phyloP scores from a whole-genome alignment of 1,140 invertebrate genomes.

The Pseudachorutes palmiensis region DNA sequence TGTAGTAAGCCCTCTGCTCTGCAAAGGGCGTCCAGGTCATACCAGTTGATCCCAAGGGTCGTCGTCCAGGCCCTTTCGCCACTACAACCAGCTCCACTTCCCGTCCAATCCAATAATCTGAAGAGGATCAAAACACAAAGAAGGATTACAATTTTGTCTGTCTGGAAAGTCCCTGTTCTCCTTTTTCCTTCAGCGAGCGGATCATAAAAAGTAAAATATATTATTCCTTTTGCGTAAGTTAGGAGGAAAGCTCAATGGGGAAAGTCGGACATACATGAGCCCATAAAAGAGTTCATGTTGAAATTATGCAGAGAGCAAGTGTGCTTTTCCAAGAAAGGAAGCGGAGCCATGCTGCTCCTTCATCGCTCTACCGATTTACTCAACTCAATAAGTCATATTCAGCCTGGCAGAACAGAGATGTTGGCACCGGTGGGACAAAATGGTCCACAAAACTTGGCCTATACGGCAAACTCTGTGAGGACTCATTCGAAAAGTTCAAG shows the following conservation, averaged over 20 bases:
- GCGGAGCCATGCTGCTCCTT: background rate
- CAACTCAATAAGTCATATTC: background rate
- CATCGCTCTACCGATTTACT: background rate
- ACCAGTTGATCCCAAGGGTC: constrained; percentile 16
- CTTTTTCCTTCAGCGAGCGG: too few relatives aligned
- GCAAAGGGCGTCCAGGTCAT: constrained; percentile 28
- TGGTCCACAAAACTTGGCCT: too few relatives aligned
- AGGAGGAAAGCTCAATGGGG: too few relatives aligned
- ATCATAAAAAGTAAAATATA: too few relatives aligned
- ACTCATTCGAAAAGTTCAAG: too few relatives aligned
- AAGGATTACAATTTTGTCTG: background rate
- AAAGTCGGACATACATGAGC: too few relatives aligned
- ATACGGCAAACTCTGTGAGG: too few relatives aligned
- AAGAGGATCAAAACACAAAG: background rate
- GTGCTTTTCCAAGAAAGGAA: background rate
- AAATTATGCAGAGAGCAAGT: background rate
- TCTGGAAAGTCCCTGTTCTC: too few relatives aligned
- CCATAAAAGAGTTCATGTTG: too few relatives aligned
- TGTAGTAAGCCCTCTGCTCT: constrained; percentile 20
- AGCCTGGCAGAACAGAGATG: background rate
- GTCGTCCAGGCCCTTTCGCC: background rate
- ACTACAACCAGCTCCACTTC: constrained; percentile 14
- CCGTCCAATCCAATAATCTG: constrained; percentile 14
- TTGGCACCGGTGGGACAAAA: background rate
- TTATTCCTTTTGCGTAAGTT: too few relatives aligned